Evolutionary conservation across 1,140 invertebrate genomes (phyloP).

Genomic region (Drosophila ficusphila): DNA sequence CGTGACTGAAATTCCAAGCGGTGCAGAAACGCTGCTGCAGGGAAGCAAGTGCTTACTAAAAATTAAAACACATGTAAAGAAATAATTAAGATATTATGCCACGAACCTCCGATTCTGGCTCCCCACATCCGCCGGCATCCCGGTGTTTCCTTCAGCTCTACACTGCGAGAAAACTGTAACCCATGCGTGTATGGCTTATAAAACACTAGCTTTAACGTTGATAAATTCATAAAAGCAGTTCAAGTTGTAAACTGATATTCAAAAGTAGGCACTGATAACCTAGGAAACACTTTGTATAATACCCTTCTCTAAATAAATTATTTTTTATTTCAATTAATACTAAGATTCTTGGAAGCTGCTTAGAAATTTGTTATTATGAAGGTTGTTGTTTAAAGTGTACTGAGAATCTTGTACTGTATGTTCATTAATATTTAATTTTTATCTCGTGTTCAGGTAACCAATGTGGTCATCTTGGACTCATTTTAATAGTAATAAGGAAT

Average conservation of each 20-base stretch:
- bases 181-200: too few relatives aligned
- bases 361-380: too few relatives aligned
- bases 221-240: too few relatives aligned
- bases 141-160: background rate
- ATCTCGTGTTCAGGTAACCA: background rate
- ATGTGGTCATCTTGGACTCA: background rate
- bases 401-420: background rate
- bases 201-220: too few relatives aligned
- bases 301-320: too few relatives aligned
- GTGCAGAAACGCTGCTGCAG: background rate
- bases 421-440: background rate
- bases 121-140: background rate
- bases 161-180: background rate
- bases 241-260: too few relatives aligned
- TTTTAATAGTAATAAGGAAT: background rate
- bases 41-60: slow-evolving; percentile 68
- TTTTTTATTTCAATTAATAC: too few relatives aligned
- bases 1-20: slow-evolving; percentile 74
- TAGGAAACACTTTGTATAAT: too few relatives aligned
- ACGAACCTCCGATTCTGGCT: slow-evolving; percentile 25
- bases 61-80: slow-evolving; percentile 82
- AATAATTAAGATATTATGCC: slow-evolving; percentile 80
- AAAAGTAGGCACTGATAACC: too few relatives aligned
- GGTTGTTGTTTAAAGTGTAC: background rate
- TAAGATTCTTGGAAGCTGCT: too few relatives aligned